Evolutionary conservation across 2,113 vertebrate genomes (phyloP).

Genomic region (Nothobranchius furzeri): DNA sequence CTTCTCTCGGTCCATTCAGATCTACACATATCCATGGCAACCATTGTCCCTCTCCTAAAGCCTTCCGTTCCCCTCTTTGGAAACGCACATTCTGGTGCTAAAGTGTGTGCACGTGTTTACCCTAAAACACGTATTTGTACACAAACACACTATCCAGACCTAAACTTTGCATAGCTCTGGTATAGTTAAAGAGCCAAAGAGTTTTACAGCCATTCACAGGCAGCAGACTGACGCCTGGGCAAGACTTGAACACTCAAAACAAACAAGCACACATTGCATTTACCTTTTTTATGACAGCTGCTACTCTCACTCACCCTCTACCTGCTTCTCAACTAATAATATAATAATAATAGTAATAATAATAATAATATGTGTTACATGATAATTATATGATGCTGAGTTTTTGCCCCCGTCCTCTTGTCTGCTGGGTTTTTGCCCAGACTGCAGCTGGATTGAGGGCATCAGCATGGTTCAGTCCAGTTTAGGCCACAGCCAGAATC

Average conservation of each 20-base stretch:
- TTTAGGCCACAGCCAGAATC: slow-evolving; percentile 41
- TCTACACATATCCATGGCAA: slow-evolving; percentile 56
- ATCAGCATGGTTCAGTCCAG: slow-evolving; percentile 38
- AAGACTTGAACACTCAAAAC: slow-evolving; percentile 17
- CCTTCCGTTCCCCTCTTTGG: slow-evolving; percentile 48
- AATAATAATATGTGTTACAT: not conserved
- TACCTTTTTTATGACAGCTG: not conserved
- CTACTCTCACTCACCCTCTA: not conserved
- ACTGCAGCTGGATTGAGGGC: slow-evolving; percentile 40
- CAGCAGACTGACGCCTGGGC: slow-evolving; percentile 32
- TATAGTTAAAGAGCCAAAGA: slow-evolving; percentile 10
- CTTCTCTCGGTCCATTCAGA: slow-evolving; percentile 56
- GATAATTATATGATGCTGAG: not conserved
- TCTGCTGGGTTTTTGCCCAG: slow-evolving; percentile 14
- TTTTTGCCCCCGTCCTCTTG: slow-evolving; percentile 20
- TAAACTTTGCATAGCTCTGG: slow-evolving; percentile 9
- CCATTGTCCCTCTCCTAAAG: slow-evolving; percentile 60
- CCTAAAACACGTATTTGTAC: slow-evolving; percentile 4
- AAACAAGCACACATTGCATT: slow-evolving; percentile 2
- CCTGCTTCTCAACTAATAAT: slow-evolving; percentile 6
- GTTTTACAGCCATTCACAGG: slow-evolving; percentile 11
- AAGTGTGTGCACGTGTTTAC: not conserved
- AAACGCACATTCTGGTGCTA: slow-evolving; percentile 3
- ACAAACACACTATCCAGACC: not conserved
- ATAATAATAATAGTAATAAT: not conserved